Base-by-base conservation (phyloP, 2,888 invertebrate species). In the Arge pagana region DNA sequence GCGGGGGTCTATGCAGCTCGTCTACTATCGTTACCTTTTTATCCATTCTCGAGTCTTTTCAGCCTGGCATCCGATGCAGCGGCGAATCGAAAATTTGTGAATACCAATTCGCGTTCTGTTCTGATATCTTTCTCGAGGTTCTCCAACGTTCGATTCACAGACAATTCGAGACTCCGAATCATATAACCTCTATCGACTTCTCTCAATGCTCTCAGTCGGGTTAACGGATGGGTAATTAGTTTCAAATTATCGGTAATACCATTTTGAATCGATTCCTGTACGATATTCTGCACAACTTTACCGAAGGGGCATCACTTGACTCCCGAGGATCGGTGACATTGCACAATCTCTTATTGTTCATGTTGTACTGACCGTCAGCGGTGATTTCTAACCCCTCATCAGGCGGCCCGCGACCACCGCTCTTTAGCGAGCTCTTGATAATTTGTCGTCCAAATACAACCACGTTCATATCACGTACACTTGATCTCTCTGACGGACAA, bases 121-220 rank as follows among this genome's bases (percentile, higher is more conserved):
- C 10, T 15, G 13, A 6, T 3, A 43, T 43, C 31, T 13, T 3
- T 28, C n/a, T 13, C 8, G 3, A 13, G 3, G 28, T 30, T 13
- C 8, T 28, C 11, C 15, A 43, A 13, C 15, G 16, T 24, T 30
- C 28, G 28, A 10, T 30, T 43, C 43, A 28, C 10, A 28, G 7
- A 28, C n/a, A 30, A 43, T 18, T 43, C 43, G 26, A 43, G 30
- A 43, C n/a, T n/a, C 16, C 4, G 4, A 11, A 30, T 15, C 16
- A 28, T 30, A n/a, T 16, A 26, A 24, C 18, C 16, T 5, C 8
- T 36, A 2, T 15, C 15, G 8, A 15, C 37, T 11, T 15, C 15
- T 15, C 18, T 16, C 30, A 28, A 3, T 16, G 16, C 18, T 21
- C 7, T 8, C 10, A 15, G 7, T 39, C 19, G 7, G 5, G n/a